Conservation (phyloP, 2,797 vertebrate genomes). For the Carapus acus region DNA sequence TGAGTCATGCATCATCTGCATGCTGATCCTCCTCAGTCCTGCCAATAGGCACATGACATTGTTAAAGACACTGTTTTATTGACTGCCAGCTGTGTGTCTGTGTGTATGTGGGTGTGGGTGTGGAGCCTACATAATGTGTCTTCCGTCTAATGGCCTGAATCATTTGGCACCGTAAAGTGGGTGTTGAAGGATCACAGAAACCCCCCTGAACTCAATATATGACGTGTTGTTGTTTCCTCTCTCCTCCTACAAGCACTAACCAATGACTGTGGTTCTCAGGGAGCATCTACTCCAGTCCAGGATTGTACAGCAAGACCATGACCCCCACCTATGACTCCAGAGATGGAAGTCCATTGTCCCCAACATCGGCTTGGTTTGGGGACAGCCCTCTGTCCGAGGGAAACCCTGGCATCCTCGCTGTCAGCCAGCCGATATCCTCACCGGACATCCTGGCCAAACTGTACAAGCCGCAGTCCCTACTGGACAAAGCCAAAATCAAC, state of each 20-base stretch:
- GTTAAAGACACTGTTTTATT: conserved; percentile 51
- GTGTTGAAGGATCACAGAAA: not conserved
- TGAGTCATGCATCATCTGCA: conserved; percentile 59
- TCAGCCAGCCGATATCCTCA: conserved; percentile 93
- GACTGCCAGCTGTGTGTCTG: conserved; percentile 41
- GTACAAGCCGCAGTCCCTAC: conserved; percentile 95
- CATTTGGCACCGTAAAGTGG: conserved; percentile 24
- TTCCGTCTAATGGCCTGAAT: conserved; percentile 18
- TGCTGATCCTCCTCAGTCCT: conserved; percentile 51
- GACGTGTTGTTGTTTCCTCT: not conserved
- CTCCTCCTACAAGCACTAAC: conserved; percentile 18
- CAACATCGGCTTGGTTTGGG: conserved; percentile 97
- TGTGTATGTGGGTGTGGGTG: conserved; percentile 47
- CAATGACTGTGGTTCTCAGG: conserved; percentile 69
- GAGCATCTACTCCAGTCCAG: conserved; percentile 98
- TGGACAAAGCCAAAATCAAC: conserved; percentile 99
- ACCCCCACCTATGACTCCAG: conserved; percentile 97
- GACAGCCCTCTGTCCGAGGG: conserved; percentile 98
- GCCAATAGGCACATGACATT: conserved; percentile 39
- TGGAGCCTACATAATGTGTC: conserved; percentile 4
- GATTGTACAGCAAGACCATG: conserved; percentile 99
- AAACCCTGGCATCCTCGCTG: conserved; percentile 95
- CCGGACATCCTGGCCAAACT: conserved; percentile 93
- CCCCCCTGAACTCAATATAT: too few relatives aligned
- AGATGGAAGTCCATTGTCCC: conserved; percentile 94